Evolutionary conservation across 2,113 vertebrate genomes (phyloP).

Genomic region (Carlito syrichta): DNA sequence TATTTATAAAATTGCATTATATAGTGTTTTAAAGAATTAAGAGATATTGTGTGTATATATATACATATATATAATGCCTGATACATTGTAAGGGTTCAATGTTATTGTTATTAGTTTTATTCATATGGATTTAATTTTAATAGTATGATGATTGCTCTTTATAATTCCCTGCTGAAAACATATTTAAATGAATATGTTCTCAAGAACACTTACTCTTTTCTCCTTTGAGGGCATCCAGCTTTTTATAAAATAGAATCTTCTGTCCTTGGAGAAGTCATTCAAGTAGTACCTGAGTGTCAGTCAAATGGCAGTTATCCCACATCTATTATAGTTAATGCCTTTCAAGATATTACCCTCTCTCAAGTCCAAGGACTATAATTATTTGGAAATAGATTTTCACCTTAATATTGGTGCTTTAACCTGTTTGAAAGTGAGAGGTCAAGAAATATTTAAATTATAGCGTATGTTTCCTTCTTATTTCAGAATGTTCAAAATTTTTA

Average conservation of each 20-base stretch:
- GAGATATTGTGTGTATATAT: not conserved
- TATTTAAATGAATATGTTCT: slow-evolving; percentile 33
- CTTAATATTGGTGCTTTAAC: slow-evolving; percentile 60
- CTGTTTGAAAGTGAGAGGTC: slow-evolving; percentile 47
- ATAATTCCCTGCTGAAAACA: not conserved
- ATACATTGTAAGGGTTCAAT: not conserved
- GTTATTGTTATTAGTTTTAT: not conserved
- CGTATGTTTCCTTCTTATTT: slow-evolving; percentile 20
- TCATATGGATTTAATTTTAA: slow-evolving; percentile 4
- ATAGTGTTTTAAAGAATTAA: not conserved
- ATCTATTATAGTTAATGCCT: slow-evolving; percentile 54
- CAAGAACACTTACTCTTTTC: not conserved
- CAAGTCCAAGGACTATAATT: slow-evolving; percentile 48
- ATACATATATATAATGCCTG: not conserved
- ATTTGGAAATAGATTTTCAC: slow-evolving; percentile 64
- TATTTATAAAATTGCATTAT: not conserved
- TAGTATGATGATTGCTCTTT: not conserved
- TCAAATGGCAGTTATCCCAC: slow-evolving; percentile 40
- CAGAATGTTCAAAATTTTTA: not conserved
- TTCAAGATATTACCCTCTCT: slow-evolving; percentile 52
- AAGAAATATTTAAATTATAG: slow-evolving; percentile 49
- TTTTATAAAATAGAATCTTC: not conserved
- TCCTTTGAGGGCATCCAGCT: not conserved
- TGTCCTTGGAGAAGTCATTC: slow-evolving; percentile 48
- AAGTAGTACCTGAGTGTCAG: slow-evolving; percentile 29